phyloP scores from a whole-genome alignment of 2,113 vertebrate genomes.

The Fulica atra region DNA sequence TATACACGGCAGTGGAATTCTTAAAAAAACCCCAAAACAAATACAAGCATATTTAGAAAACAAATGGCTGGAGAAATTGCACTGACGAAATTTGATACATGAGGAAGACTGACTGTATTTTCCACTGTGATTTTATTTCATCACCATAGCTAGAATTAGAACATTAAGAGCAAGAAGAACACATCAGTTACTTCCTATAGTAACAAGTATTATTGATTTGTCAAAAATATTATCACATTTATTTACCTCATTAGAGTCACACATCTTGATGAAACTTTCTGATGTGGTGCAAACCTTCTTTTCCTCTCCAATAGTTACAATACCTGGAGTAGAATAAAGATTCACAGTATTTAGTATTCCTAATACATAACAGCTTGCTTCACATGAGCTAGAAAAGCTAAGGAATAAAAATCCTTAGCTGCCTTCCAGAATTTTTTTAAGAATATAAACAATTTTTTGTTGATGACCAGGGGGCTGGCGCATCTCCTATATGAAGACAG shows the following conservation, averaged over 20 bases:
- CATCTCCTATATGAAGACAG: neutral
- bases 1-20: neutral
- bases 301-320: slow-evolving; percentile 90
- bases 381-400: neutral
- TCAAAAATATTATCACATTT: neutral
- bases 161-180: neutral
- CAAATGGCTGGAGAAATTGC: neutral
- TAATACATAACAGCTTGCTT: neutral
- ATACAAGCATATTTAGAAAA: neutral
- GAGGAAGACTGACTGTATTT: neutral
- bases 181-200: neutral
- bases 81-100: neutral
- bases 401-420: neutral
- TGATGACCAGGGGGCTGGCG: neutral
- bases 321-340: slow-evolving; percentile 78
- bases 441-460: neutral
- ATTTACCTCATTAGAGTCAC: slow-evolving; percentile 92
- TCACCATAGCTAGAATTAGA: neutral
- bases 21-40: neutral
- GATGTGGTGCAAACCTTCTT: slow-evolving; percentile 91
- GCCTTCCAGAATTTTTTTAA: neutral
- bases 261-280: slow-evolving; percentile 95
- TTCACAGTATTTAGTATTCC: neutral
- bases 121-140: neutral
- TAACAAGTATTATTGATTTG: neutral